Evolutionary conservation across 2,888 invertebrate genomes (phyloP).

Genomic region (Coelopa pilipes): DNA sequence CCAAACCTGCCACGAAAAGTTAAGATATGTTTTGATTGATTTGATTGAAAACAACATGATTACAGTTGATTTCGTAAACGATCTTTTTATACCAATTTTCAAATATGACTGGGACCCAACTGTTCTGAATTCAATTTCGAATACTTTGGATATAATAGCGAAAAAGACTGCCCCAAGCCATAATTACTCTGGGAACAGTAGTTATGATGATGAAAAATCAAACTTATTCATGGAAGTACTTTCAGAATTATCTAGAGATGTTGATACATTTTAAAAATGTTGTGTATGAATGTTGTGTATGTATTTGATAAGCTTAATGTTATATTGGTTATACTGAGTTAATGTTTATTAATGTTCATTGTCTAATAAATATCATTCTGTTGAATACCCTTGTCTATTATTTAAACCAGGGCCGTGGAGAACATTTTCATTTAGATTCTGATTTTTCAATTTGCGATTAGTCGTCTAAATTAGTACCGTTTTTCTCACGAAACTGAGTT

Average conservation of each 20-base stretch:
- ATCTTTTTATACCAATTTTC: constrained; percentile 76
- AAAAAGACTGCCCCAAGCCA: constrained; percentile 33
- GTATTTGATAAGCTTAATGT: no score
- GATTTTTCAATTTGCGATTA: no score
- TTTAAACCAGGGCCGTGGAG: no score
- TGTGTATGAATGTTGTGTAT: neutral
- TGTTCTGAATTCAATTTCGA: constrained; percentile 54
- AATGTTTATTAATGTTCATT: no score
- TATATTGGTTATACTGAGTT: no score
- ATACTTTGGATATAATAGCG: constrained; percentile 53
- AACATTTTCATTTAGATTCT: no score
- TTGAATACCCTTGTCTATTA: no score
- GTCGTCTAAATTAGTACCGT: no score
- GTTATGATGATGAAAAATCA: constrained; percentile 56
- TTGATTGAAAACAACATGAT: constrained; percentile 71
- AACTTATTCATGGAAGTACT: constrained; percentile 65
- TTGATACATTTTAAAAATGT: constrained; percentile 58
- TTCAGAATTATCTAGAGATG: constrained; percentile 63
- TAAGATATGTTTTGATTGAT: constrained; percentile 67
- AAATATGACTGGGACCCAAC: constrained; percentile 74
- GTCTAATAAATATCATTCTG: no score
- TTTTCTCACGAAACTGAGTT: no score
- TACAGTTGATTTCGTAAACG: constrained; percentile 72
- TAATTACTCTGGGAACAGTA: constrained; percentile 4
- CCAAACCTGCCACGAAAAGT: constrained; percentile 64